Conservation (phyloP, 1,140 invertebrate genomes). For the Pogonomyrmex barbatus region DNA sequence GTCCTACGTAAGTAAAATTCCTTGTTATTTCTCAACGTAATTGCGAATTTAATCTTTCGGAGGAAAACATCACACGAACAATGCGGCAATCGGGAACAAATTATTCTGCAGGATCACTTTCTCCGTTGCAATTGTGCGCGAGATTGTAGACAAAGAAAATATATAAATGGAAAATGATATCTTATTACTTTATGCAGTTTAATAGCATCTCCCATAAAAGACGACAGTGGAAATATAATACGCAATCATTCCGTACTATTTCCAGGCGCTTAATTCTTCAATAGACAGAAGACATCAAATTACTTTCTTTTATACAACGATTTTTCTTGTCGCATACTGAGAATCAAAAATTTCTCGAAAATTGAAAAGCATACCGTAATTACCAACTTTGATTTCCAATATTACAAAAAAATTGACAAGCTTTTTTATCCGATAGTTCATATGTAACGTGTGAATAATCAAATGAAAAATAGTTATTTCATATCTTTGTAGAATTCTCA, state of each 20-base stretch:
- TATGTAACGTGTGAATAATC: not conserved
- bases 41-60: constrained; percentile 20
- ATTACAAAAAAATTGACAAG: not conserved
- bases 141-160: constrained; percentile 15
- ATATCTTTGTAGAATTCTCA: not conserved
- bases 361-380: not conserved
- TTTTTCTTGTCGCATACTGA: not conserved
- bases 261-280: not conserved
- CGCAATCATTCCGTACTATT: not conserved
- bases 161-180: constrained; percentile 1
- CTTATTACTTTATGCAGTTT: constrained; percentile 35
- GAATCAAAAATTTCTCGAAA: not conserved
- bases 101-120: not conserved
- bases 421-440: not conserved
- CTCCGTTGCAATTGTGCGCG: not conserved
- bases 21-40: not conserved
- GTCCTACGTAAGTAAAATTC: not conserved
- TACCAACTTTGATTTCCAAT: not conserved
- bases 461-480: constrained; percentile 12
- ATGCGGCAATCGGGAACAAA: not conserved
- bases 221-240: constrained; percentile 29
- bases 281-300: not conserved
- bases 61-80: not conserved
- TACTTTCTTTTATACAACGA: constrained; percentile 10
- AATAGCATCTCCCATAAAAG: not conserved